Conservation (phyloP, 2,888 invertebrate genomes). For the Galerucella pusilla region DNA sequence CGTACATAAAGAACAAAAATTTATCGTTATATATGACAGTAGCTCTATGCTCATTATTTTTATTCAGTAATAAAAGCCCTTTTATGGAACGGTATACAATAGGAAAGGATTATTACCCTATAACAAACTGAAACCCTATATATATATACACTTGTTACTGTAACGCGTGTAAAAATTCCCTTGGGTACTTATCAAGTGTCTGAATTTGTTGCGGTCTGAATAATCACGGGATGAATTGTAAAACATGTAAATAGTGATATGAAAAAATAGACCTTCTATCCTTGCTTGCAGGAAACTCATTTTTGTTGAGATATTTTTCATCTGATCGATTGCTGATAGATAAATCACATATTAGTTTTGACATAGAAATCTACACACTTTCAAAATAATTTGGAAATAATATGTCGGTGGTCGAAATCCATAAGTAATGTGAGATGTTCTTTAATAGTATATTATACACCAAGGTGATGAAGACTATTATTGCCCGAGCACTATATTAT, state of each 20-base stretch:
- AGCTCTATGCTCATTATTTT: conserved; percentile 36
- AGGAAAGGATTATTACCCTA: conserved; percentile 48
- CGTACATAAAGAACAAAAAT: not conserved
- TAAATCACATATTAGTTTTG: too few species aligned
- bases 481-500: too few species aligned
- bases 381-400: too few species aligned
- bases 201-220: conserved; percentile 18
- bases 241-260: conserved; percentile 6
- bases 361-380: too few species aligned
- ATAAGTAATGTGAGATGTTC: too few species aligned
- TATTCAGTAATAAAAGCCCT: conserved; percentile 35
- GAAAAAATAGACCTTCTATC: not conserved
- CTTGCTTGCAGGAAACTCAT: too few species aligned
- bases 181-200: conserved; percentile 29
- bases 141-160: conserved; percentile 60
- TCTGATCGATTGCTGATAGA: too few species aligned
- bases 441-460: too few species aligned
- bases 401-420: too few species aligned
- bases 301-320: too few species aligned
- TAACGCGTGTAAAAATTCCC: conserved; percentile 52
- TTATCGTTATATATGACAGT: conserved; percentile 2
- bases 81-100: conserved; percentile 30
- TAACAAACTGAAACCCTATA: conserved; percentile 56
- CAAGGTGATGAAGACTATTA: too few species aligned
- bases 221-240: conserved; percentile 11